Base-by-base conservation (phyloP, 30 jellyfish, hydroid and myxozoan species). In the Nemopilema nomurai region DNA sequence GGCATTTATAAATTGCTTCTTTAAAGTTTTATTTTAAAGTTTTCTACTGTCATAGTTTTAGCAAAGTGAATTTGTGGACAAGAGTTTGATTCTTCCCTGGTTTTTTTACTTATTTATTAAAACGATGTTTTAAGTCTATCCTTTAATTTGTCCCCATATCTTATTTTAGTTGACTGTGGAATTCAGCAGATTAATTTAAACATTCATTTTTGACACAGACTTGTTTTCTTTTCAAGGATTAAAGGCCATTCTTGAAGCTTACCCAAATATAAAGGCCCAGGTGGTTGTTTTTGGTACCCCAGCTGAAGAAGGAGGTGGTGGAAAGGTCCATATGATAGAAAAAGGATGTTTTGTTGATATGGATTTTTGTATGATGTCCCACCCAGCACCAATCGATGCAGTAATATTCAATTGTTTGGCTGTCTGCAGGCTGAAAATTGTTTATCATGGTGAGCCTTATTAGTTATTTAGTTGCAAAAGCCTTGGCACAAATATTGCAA, bases 301-400 rank as follows among this genome's bases (percentile, higher is more conserved):
- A 74, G 99, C 97, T 32, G 99, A 95, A 75, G 99, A 95, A 90
- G 97, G 96, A 3, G 99, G 97, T 76, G 97, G 99, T 67, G 99
- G 99, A 17, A 95, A 95, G 49, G 68, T 86, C 0, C 20, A 33
- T 21, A 95, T 95, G 99, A 81, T 95, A 9, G 82, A 86, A 23
- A 65, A 90, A 25, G 96, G 95, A 9, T 92, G 92, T 32, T 95
- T 95, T 71, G 91, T 90, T 76, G 97, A 95, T 1, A 67, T 73
- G 50, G 99, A 95, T 85, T 64, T 95, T 74, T 95, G 99, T 89
- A 86, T 95, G 99, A 95, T 95, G 97, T 74, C 91, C 18, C 99
- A 95, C 73, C 99, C 99, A 23, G 82, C 89, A 0, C 92, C 95
- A 25, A 68, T 57, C 27, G 98, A 92, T 51, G 32, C 77, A 1